phyloP scores from a whole-genome alignment of 1,140 invertebrate species.

The Brevipalpus yothersi region DNA sequence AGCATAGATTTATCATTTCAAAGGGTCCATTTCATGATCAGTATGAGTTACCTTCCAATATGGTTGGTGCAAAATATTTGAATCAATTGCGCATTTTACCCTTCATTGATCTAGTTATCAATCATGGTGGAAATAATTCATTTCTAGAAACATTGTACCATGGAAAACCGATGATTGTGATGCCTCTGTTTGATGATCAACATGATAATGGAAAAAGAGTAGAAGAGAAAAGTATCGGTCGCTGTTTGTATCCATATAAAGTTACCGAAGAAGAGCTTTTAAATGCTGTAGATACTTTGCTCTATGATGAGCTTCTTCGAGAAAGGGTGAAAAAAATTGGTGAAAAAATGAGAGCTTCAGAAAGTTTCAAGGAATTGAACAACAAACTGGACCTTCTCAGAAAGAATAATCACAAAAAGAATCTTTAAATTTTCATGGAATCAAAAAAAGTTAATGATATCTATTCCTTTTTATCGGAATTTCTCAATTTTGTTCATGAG shows the following conservation, averaged over 20 bases:
- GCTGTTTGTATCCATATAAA: constrained; percentile 4
- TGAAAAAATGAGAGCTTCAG: neutral
- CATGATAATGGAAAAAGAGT: constrained; percentile 10
- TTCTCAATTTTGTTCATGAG: no score
- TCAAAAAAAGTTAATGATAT: no score
- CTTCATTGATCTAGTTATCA: constrained; percentile 14
- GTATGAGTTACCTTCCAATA: constrained; percentile 8
- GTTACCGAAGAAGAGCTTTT: neutral
- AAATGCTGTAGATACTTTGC: constrained; percentile 2
- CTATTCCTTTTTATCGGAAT: no score
- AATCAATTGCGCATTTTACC: constrained; percentile 5
- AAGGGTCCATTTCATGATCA: neutral
- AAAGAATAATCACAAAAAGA: no score
- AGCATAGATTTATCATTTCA: constrained; percentile 6
- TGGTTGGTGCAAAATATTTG: constrained; percentile 3
- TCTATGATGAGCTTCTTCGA: neutral
- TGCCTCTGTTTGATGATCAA: constrained; percentile 7
- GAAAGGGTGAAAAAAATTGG: constrained; percentile 1
- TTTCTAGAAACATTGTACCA: neutral
- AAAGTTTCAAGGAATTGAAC: neutral
- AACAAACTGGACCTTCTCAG: neutral
- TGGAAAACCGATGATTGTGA: constrained; percentile 2
- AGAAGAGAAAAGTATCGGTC: constrained; percentile 1
- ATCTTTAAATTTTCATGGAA: no score
- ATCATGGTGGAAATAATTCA: constrained; percentile 17